These are phyloP conservation scores for Crioceris asparagi DNA, from an alignment of 2,888 invertebrate species.

Conservation along the genomic window DNA sequence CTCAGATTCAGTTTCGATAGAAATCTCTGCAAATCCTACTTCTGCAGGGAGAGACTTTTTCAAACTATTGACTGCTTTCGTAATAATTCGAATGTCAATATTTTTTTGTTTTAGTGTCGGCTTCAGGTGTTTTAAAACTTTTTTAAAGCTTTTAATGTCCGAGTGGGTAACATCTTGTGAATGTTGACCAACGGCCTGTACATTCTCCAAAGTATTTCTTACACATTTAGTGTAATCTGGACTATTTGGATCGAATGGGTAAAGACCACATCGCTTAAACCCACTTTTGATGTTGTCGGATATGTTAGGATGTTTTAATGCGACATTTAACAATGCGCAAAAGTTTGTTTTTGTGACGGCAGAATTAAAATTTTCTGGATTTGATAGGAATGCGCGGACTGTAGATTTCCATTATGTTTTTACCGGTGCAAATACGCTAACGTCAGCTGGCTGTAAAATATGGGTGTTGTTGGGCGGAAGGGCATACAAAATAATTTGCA, in stretches of 20 bases:
- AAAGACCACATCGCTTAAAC: conserved; percentile 17
- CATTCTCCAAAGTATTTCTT: conserved; percentile 6
- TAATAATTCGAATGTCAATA: too few species aligned
- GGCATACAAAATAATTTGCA: conserved; percentile 13
- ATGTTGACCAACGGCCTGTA: too few species aligned
- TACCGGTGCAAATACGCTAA: conserved; percentile 12
- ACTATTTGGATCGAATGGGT: conserved; percentile 16
- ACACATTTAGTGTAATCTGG: conserved; percentile 15
- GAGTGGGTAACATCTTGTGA: too few species aligned
- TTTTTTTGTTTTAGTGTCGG: too few species aligned
- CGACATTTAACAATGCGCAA: conserved; percentile 17
- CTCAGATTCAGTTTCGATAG: too few species aligned
- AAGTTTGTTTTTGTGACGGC: conserved; percentile 14
- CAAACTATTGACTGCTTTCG: too few species aligned
- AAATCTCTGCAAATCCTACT: too few species aligned
- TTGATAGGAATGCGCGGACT: conserved; percentile 18
- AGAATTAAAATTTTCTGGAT: conserved; percentile 9
- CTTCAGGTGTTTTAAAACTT: too few species aligned
- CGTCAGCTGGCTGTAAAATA: conserved; percentile 14
- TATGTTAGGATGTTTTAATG: conserved; percentile 13
- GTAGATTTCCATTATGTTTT: conserved; percentile 10
- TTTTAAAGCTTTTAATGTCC: too few species aligned
- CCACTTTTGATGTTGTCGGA: conserved; percentile 17
- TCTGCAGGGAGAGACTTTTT: too few species aligned
- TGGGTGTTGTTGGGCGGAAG: conserved; percentile 13